Conservation (phyloP, 2,113 vertebrate genomes). For the Tachuris rubrigastra region DNA sequence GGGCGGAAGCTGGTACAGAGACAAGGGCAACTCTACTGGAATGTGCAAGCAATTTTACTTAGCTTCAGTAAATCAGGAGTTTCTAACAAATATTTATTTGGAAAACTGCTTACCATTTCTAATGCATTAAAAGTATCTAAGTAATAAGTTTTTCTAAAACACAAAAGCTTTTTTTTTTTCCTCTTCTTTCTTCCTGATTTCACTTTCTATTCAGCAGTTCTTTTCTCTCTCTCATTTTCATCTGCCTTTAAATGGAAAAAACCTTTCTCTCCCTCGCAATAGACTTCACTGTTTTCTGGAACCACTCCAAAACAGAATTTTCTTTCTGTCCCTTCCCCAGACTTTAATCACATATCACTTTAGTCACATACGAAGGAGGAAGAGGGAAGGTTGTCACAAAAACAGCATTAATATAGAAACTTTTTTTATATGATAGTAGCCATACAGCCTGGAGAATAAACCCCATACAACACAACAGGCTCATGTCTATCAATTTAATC, state of each 20-base stretch:
- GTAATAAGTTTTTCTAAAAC: neutral
- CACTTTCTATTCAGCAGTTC: neutral
- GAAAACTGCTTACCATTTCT: neutral
- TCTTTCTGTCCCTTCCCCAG: neutral
- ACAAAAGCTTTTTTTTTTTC: neutral
- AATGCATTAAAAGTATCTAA: neutral
- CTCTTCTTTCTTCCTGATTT: neutral
- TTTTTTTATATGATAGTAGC: slow-evolving; percentile 54
- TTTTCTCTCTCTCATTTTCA: neutral
- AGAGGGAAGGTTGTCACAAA: neutral
- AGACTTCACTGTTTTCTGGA: neutral
- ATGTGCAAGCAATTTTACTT: accelerated
- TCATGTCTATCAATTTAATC: slow-evolving; percentile 41
- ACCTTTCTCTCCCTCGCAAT: neutral
- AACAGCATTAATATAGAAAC: neutral
- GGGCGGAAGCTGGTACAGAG: neutral
- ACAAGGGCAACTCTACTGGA: neutral
- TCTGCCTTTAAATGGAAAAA: neutral
- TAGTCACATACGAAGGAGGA: neutral
- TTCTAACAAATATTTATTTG: neutral
- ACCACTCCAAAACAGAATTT: neutral
- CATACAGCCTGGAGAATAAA: slow-evolving; percentile 58
- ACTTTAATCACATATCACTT: no score
- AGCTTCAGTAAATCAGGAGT: neutral
- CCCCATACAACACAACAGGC: slow-evolving; percentile 12